These are phyloP conservation scores for Phasia obesa DNA, from an alignment of 2,888 invertebrate genomes.

Conservation along the genomic window DNA sequence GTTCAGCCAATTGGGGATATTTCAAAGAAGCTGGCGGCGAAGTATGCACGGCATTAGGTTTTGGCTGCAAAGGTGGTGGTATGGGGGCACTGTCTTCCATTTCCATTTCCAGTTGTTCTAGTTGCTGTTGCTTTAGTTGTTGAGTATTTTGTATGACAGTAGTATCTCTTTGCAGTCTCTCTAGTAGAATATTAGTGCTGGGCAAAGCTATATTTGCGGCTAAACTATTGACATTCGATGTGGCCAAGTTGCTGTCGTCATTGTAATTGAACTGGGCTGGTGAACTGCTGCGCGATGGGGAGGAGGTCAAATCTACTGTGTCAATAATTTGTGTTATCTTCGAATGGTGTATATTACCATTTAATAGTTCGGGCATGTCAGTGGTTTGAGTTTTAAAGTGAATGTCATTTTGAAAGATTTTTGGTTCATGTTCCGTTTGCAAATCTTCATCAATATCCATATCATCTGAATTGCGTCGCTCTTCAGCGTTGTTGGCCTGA, in stretches of 20 bases:
- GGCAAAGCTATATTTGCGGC: conserved; percentile 25
- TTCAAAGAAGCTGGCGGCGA: conserved; percentile 66
- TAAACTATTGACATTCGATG: neutral
- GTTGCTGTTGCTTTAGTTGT: conserved; percentile 53
- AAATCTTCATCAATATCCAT: conserved; percentile 81
- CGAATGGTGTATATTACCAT: conserved; percentile 38
- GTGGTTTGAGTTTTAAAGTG: conserved; percentile 53
- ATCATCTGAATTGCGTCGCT: conserved; percentile 79
- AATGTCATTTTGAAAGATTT: conserved; percentile 79
- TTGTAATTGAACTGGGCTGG: conserved; percentile 76
- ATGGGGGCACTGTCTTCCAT: conserved; percentile 32
- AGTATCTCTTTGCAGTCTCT: conserved; percentile 72
- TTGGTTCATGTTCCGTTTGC: conserved; percentile 78
- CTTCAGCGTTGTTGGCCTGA: conserved; percentile 13
- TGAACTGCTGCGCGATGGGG: conserved; percentile 80
- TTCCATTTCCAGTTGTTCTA: conserved; percentile 32
- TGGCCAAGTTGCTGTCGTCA: conserved; percentile 58
- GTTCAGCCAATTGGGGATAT: conserved; percentile 79
- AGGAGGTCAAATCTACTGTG: conserved; percentile 80
- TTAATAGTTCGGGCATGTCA: conserved; percentile 27
- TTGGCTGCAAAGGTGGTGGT: conserved; percentile 70
- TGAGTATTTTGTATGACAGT: conserved; percentile 71
- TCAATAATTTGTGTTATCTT: conserved; percentile 75
- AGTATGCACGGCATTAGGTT: conserved; percentile 44
- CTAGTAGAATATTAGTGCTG: conserved; percentile 70